Conservation (phyloP, 1,140 invertebrate species). For the Metaphire vulgaris region DNA sequence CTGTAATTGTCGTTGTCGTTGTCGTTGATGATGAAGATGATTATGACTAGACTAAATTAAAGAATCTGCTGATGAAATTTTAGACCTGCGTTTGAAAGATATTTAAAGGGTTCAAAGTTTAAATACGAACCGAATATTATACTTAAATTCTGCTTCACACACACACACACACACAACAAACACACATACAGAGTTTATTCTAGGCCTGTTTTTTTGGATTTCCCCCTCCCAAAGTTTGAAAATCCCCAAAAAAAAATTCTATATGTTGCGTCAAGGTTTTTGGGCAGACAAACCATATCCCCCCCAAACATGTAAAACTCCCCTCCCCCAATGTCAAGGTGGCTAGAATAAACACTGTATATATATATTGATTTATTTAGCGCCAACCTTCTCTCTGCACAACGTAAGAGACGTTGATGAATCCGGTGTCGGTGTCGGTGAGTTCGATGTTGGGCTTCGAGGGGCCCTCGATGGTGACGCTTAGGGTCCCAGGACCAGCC, state of each 20-base stretch:
- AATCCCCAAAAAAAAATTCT: background rate
- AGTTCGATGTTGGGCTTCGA: constrained; percentile 62
- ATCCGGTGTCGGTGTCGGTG: constrained; percentile 5
- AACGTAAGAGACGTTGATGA: constrained; percentile 6
- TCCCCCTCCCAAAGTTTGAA: background rate
- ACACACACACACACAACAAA: too few relatives aligned
- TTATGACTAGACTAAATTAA: background rate
- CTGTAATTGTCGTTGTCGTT: background rate
- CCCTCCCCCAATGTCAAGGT: too few relatives aligned
- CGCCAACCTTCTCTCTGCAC: constrained; percentile 61
- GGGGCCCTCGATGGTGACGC: constrained; percentile 88
- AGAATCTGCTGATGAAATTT: background rate
- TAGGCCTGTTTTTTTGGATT: background rate
- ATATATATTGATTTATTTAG: constrained; percentile 91
- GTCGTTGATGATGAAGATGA: background rate
- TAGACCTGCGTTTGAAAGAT: too few relatives aligned
- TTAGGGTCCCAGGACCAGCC: constrained; percentile 80
- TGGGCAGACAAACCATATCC: background rate
- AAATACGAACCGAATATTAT: too few relatives aligned
- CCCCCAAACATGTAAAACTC: too few relatives aligned
- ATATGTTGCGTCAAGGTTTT: background rate
- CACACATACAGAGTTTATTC: too few relatives aligned
- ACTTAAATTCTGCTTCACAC: too few relatives aligned
- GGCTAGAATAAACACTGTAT: constrained; percentile 58
- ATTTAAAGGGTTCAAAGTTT: too few relatives aligned